These are phyloP conservation scores for Piaya cayana DNA, from an alignment of 2,113 vertebrate genomes.

Conservation along the genomic window DNA sequence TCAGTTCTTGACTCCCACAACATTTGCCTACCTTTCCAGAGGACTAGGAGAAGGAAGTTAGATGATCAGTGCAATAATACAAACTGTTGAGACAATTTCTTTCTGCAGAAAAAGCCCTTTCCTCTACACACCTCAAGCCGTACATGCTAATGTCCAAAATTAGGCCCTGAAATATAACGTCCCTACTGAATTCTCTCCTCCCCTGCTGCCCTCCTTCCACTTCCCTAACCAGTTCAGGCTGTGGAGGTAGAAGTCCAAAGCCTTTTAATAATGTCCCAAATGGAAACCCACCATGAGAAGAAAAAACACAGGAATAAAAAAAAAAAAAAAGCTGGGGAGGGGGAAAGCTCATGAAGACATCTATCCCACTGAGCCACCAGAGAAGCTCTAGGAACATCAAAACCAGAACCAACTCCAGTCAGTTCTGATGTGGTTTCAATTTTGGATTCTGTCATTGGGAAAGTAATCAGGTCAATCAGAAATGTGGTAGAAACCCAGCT, in stretches of 20 bases:
- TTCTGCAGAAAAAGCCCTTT: background rate
- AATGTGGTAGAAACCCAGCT: conserved; percentile 69
- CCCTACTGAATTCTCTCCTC: background rate
- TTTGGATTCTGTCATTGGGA: conserved; percentile 72
- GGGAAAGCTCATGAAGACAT: conserved; percentile 30
- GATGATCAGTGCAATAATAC: background rate
- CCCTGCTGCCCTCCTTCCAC: background rate
- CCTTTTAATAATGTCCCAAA: background rate
- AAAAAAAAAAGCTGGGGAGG: too few species aligned
- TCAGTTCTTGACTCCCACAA: background rate
- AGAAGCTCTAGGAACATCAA: conserved; percentile 68
- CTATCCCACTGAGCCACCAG: conserved; percentile 66
- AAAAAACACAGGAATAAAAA: background rate
- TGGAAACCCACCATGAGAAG: background rate
- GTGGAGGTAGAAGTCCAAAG: background rate
- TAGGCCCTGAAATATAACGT: background rate
- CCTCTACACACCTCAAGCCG: background rate
- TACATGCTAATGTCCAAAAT: background rate
- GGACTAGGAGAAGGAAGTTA: background rate
- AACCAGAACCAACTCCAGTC: conserved; percentile 54
- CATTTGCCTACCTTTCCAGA: background rate
- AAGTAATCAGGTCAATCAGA: conserved; percentile 73
- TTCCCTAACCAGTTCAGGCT: background rate
- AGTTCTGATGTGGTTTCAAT: conserved; percentile 72
- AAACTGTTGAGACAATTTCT: background rate